Percentiles rank a stretch among this genome's conserved stretches.
These are phyloP conservation scores for Mythimna vitellina DNA, from an alignment of 2,888 invertebrate species.

Conservation along the genomic window DNA sequence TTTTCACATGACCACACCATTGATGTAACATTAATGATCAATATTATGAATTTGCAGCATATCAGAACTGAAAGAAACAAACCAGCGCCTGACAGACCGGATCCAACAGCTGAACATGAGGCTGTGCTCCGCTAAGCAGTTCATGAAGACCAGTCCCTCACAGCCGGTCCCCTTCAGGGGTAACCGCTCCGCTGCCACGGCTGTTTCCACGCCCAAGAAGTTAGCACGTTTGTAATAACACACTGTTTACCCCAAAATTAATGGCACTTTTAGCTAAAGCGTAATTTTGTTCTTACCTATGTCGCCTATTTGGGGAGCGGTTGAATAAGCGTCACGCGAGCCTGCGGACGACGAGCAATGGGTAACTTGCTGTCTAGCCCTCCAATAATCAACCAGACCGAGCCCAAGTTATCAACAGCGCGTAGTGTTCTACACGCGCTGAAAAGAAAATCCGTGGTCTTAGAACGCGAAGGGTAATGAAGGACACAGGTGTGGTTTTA, in stretches of 20 bases:
- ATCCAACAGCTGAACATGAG: constrained; percentile 78
- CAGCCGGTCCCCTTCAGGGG: neutral
- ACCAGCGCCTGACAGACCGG: constrained; percentile 77
- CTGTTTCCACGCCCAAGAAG: constrained; percentile 41
- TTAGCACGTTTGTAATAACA: neutral
- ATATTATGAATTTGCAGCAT: constrained; percentile 72
- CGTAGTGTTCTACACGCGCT: too few species aligned
- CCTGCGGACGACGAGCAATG: too few species aligned
- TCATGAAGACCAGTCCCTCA: constrained; percentile 71
- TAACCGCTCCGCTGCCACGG: constrained; percentile 51
- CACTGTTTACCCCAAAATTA: neutral
- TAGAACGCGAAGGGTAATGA: too few species aligned
- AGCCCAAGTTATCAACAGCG: too few species aligned
- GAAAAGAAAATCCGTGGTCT: too few species aligned
- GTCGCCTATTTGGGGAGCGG: too few species aligned
- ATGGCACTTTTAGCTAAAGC: neutral
- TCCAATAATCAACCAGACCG: too few species aligned
- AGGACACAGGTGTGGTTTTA: too few species aligned
- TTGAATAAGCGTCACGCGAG: too few species aligned
- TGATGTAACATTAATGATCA: neutral
- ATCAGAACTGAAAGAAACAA: constrained; percentile 74
- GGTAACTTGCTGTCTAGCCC: too few species aligned
- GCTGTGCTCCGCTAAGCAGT: constrained; percentile 83
- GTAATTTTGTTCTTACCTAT: too few species aligned
- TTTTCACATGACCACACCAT: too few species aligned